Percentiles rank a stretch among this genome's conserved stretches.
phyloP scores from a whole-genome alignment of 1,140 invertebrate genomes.

The Apis cerana region DNA sequence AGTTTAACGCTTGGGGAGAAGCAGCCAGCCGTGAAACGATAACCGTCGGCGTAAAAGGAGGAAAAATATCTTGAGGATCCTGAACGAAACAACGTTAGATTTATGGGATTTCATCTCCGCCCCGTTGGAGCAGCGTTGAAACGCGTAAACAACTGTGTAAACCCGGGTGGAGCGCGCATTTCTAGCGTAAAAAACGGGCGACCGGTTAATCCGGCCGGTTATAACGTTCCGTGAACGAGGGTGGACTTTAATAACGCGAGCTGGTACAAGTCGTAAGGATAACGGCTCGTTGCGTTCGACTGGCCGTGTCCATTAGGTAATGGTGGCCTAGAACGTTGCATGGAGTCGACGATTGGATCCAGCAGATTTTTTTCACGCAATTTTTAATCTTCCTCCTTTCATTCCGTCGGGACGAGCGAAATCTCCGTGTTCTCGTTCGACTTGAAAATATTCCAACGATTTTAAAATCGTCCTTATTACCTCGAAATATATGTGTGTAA shows the following conservation, averaged over 20 bases:
- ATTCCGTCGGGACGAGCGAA: no score
- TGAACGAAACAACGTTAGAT: not conserved
- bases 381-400: no score
- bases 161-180: not conserved
- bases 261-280: conserved; percentile 55
- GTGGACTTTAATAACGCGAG: conserved; percentile 50
- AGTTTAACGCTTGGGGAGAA: no score
- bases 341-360: not conserved
- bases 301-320: conserved; percentile 57
- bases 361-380: not conserved
- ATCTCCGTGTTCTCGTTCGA: no score
- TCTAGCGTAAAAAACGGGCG: conserved; percentile 36
- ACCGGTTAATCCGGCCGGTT: conserved; percentile 42
- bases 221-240: conserved; percentile 41
- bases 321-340: conserved; percentile 26
- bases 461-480: no score
- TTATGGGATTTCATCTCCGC: conserved; percentile 20
- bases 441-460: no score
- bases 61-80: not conserved
- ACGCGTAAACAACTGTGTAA: conserved; percentile 17
- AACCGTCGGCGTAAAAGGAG: no score
- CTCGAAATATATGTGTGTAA: no score
- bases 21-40: no score
- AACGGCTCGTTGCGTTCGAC: conserved; percentile 59
- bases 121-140: not conserved